A percentile compares a stretch with the other conserved stretches of the same genome.
Conservation (phyloP, 1,140 invertebrate species). For the Scaptomyza hsui region DNA sequence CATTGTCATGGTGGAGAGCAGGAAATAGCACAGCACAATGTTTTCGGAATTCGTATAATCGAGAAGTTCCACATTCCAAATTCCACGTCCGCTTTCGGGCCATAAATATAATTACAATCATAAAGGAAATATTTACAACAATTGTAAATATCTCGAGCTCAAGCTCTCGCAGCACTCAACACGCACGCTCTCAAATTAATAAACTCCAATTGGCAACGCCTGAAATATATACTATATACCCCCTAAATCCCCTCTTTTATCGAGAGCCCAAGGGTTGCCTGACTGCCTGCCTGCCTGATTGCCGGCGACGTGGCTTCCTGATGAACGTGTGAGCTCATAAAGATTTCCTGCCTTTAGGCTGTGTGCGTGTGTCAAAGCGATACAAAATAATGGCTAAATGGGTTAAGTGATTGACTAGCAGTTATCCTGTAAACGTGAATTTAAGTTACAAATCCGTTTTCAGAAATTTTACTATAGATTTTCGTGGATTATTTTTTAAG, state of each 20-base stretch:
- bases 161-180: constrained; percentile 47
- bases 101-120: constrained; percentile 82
- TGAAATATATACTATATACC: constrained; percentile 6
- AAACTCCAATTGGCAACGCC: constrained; percentile 71
- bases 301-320: constrained; percentile 66
- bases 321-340: constrained; percentile 76
- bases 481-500: too few relatives aligned
- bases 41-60: too few relatives aligned
- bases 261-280: neutral
- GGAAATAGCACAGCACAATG: neutral
- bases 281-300: constrained; percentile 63
- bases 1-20: constrained; percentile 43
- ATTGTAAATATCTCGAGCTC: constrained; percentile 75
- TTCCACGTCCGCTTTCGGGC: constrained; percentile 8
- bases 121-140: constrained; percentile 81
- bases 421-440: constrained; percentile 20
- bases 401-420: neutral
- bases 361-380: constrained; percentile 31
- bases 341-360: constrained; percentile 62
- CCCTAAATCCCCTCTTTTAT: constrained; percentile 1
- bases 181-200: constrained; percentile 78
- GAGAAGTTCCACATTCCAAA: constrained; percentile 31
- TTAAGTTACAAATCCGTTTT: too few relatives aligned
- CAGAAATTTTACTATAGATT: too few relatives aligned
- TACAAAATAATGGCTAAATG: neutral